A percentile compares a stretch with the other conserved stretches of the same genome.
Conservation (phyloP, 2,797 vertebrate genomes). For the Lacerta agilis region DNA sequence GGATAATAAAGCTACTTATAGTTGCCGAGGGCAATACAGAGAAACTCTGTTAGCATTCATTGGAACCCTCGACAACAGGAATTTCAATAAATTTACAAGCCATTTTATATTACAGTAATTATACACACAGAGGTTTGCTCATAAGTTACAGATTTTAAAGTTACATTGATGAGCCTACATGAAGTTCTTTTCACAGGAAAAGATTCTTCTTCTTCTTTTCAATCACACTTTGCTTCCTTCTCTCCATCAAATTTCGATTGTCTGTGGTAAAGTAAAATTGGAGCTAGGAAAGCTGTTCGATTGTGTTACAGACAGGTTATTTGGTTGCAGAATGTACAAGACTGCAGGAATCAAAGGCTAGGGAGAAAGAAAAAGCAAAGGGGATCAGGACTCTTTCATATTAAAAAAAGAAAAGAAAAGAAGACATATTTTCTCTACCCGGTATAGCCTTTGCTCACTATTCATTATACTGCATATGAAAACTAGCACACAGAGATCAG, state of each 20-base stretch:
- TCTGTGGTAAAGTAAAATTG: slow-evolving; percentile 60
- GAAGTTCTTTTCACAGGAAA: slow-evolving; percentile 70
- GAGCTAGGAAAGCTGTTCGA: slow-evolving; percentile 50
- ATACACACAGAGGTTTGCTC: slow-evolving; percentile 73
- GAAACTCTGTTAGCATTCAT: slow-evolving; percentile 86
- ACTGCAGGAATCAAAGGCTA: slow-evolving; percentile 45
- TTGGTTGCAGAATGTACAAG: slow-evolving; percentile 50
- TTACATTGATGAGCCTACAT: slow-evolving; percentile 79
- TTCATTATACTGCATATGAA: slow-evolving; percentile 19
- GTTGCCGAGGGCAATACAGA: slow-evolving; percentile 82
- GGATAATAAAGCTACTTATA: slow-evolving; percentile 88
- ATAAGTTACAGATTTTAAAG: slow-evolving; percentile 82
- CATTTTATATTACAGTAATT: slow-evolving; percentile 88
- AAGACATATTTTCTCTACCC: slow-evolving; percentile 44
- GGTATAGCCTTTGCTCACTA: slow-evolving; percentile 39
- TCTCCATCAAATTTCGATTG: slow-evolving; percentile 62
- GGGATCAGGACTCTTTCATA: background rate
- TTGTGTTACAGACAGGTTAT: slow-evolving; percentile 53
- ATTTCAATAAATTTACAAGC: slow-evolving; percentile 88
- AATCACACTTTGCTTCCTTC: slow-evolving; percentile 62
- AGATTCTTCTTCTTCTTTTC: slow-evolving; percentile 23
- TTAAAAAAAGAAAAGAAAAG: slow-evolving; percentile 29
- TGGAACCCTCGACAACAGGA: slow-evolving; percentile 79
- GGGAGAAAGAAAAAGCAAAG: slow-evolving; percentile 56
- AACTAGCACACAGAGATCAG: slow-evolving; percentile 27